These are phyloP conservation scores for Toxotes lorentzi DNA, from an alignment of 2,797 vertebrate genomes.

Conservation along the genomic window DNA sequence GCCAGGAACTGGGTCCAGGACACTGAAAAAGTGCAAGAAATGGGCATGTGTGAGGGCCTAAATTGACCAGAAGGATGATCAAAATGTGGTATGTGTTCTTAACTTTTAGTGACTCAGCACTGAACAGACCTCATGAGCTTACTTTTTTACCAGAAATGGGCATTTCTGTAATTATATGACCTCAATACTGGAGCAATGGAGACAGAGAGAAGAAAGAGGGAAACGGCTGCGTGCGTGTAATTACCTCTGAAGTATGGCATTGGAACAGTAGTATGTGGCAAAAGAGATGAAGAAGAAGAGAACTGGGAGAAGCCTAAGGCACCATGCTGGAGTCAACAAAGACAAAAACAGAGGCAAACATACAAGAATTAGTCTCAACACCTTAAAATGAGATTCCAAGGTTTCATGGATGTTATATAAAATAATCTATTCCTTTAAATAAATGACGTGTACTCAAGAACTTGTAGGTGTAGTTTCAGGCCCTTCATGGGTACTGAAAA, in stretches of 20 bases:
- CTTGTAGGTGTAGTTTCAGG: slow-evolving; percentile 3
- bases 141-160: slow-evolving; percentile 49
- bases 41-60: slow-evolving; percentile 36
- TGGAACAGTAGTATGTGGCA: slow-evolving; percentile 82
- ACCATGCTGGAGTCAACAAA: slow-evolving; percentile 75
- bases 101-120: slow-evolving; percentile 57
- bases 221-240: slow-evolving; percentile 31
- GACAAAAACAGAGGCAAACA: slow-evolving; percentile 42
- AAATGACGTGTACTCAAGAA: not conserved
- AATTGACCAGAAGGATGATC: slow-evolving; percentile 52
- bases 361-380: not conserved
- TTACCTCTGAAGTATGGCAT: slow-evolving; percentile 80
- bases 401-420: not conserved
- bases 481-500: not conserved
- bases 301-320: slow-evolving; percentile 76
- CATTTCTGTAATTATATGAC: slow-evolving; percentile 55
- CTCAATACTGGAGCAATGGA: slow-evolving; percentile 31
- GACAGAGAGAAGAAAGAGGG: not conserved
- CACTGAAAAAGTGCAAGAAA: slow-evolving; percentile 52
- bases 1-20: slow-evolving; percentile 52
- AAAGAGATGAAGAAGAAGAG: slow-evolving; percentile 76
- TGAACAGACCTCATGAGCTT: slow-evolving; percentile 32
- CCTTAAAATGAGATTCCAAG: not conserved
- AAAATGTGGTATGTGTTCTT: slow-evolving; percentile 32
- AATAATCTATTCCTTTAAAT: not conserved